These are phyloP conservation scores for Idris sp. DNA, from an alignment of 1,140 invertebrate species.

Conservation along the genomic window DNA sequence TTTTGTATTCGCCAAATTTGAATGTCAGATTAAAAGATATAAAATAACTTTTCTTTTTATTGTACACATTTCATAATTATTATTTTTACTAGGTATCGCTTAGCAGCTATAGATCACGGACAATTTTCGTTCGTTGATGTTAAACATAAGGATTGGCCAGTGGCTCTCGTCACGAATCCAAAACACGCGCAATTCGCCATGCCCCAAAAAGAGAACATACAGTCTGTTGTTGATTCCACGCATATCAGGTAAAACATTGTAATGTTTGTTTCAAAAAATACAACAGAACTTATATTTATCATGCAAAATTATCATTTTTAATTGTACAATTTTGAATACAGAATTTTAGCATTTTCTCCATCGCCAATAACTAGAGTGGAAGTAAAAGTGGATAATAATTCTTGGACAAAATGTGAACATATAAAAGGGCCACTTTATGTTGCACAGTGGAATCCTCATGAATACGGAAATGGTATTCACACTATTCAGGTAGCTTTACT, in stretches of 20 bases:
- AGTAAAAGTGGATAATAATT: conserved; percentile 82
- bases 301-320: too few relatives aligned
- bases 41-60: too few relatives aligned
- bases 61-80: conserved; percentile 16
- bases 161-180: conserved; percentile 92
- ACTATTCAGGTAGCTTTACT: conserved; percentile 80
- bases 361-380: conserved; percentile 81
- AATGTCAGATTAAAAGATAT: too few relatives aligned
- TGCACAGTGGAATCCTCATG: conserved; percentile 83
- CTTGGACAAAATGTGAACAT: conserved; percentile 82
- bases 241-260: conserved; percentile 84
- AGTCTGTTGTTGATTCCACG: conserved; percentile 84
- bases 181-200: conserved; percentile 88
- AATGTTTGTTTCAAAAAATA: too few relatives aligned
- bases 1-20: too few relatives aligned
- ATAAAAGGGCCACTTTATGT: conserved; percentile 85
- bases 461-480: conserved; percentile 84
- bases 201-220: conserved; percentile 85
- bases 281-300: too few relatives aligned
- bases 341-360: conserved; percentile 87
- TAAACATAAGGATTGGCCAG: conserved; percentile 87
- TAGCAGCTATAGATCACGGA: conserved; percentile 92
- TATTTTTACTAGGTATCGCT: conserved; percentile 82
- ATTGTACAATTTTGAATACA: too few relatives aligned
- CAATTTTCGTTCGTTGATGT: conserved; percentile 93